phyloP scores from a whole-genome alignment of 2,888 invertebrate species.

The Cephus spinipes region DNA sequence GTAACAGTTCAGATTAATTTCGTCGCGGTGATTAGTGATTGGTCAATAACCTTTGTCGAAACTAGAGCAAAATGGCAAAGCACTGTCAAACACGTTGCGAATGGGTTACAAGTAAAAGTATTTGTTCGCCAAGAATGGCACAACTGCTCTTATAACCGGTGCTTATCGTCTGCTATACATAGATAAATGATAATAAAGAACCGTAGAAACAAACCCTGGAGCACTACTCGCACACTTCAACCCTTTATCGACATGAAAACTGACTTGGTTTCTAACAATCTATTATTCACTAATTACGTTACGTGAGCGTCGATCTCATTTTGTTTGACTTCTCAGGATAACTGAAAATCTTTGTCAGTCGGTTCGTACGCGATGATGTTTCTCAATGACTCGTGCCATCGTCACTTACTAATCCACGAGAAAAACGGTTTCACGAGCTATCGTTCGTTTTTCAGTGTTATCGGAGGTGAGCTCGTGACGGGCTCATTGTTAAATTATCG shows the following conservation, averaged over 20 bases:
- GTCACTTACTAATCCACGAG: too few relatives aligned
- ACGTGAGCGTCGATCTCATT: background rate
- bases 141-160: constrained; percentile 22
- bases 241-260: background rate
- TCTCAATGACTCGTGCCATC: background rate
- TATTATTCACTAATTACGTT: background rate
- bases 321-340: background rate
- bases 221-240: background rate
- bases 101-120: constrained; percentile 28
- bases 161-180: constrained; percentile 27
- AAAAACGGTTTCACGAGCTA: background rate
- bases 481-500: background rate
- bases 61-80: constrained; percentile 34
- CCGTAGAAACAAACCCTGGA: constrained; percentile 13
- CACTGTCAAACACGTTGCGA: background rate
- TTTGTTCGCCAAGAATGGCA: constrained; percentile 24
- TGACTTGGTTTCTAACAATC: background rate
- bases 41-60: constrained; percentile 46
- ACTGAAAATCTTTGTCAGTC: background rate
- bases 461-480: background rate
- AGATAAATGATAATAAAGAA: constrained; percentile 33
- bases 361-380: background rate
- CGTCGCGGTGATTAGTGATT: constrained; percentile 45
- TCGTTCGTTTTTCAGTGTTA: background rate
- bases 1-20: background rate